Evolutionary conservation across 2,888 invertebrate genomes (phyloP).

Genomic region (Salticus scenicus): DNA sequence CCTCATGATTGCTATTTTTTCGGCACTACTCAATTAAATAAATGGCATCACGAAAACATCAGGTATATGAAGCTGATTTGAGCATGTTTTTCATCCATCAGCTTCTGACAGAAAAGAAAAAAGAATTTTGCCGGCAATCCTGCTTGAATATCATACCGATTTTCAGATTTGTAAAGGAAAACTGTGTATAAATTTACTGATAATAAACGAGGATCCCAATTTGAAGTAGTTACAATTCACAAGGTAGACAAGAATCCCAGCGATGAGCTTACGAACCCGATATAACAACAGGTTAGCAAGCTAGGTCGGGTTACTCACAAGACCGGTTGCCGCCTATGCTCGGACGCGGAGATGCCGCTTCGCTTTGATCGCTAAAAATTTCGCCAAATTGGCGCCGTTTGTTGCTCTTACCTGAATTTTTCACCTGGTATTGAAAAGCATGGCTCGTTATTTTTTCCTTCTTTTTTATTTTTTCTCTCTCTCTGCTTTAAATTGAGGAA

Average conservation of each 20-base stretch:
- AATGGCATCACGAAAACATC: background rate
- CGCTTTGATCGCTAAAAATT: background rate
- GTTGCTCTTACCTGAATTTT: background rate
- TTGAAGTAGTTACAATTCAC: too few species aligned
- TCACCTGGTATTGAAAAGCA: background rate
- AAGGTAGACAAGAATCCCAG: background rate
- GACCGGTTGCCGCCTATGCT: background rate
- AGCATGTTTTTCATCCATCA: background rate
- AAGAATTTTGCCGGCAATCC: background rate
- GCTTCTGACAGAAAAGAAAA: background rate
- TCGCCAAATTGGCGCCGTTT: conserved; percentile 13
- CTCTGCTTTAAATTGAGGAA: too few species aligned
- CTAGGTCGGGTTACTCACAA: background rate
- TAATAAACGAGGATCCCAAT: too few species aligned
- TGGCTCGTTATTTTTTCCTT: too few species aligned
- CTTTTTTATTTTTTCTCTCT: too few species aligned
- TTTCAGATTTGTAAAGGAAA: too few species aligned
- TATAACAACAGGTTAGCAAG: background rate
- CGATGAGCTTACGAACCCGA: background rate
- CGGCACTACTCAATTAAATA: background rate
- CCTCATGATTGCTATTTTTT: conserved; percentile 73
- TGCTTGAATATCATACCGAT: background rate
- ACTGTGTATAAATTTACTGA: too few species aligned
- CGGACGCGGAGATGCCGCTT: background rate
- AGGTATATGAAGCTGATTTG: background rate